These are phyloP conservation scores for Drosophila quadrilineata DNA, from an alignment of 1,140 invertebrate genomes.

Conservation along the genomic window DNA sequence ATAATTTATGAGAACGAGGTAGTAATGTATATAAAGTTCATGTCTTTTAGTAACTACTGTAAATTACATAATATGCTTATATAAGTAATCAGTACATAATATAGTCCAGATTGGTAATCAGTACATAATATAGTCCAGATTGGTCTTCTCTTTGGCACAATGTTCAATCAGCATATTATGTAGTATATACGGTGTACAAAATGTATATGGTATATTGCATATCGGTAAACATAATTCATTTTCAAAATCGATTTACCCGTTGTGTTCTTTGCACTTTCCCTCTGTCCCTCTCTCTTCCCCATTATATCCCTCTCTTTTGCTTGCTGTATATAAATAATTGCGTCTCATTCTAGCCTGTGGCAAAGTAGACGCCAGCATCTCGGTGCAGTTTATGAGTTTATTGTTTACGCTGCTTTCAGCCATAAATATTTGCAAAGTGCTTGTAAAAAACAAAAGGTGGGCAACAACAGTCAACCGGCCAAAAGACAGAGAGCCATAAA, in stretches of 20 bases:
- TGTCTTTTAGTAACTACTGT: too few species aligned
- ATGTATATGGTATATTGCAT: slow-evolving; percentile 56
- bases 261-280: slow-evolving; percentile 13
- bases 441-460: slow-evolving; percentile 77
- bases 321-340: too few species aligned
- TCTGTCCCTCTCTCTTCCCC: too few species aligned
- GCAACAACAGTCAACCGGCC: slow-evolving; percentile 1
- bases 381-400: slow-evolving; percentile 75
- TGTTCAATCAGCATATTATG: slow-evolving; percentile 13
- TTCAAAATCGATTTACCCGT: slow-evolving; percentile 67
- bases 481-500: not conserved
- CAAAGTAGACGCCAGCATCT: slow-evolving; percentile 13
- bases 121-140: not conserved
- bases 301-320: too few species aligned
- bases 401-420: slow-evolving; percentile 70
- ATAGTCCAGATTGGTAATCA: not conserved
- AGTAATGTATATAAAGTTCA: too few species aligned
- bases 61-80: not conserved
- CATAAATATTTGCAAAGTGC: slow-evolving; percentile 78
- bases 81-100: not conserved
- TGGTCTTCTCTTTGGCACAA: not conserved
- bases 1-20: too few species aligned
- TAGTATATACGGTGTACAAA: slow-evolving; percentile 15
- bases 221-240: slow-evolving; percentile 71
- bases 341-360: too few species aligned